Conservation (phyloP, 2,113 vertebrate species). For the Alaudala cheleensis region DNA sequence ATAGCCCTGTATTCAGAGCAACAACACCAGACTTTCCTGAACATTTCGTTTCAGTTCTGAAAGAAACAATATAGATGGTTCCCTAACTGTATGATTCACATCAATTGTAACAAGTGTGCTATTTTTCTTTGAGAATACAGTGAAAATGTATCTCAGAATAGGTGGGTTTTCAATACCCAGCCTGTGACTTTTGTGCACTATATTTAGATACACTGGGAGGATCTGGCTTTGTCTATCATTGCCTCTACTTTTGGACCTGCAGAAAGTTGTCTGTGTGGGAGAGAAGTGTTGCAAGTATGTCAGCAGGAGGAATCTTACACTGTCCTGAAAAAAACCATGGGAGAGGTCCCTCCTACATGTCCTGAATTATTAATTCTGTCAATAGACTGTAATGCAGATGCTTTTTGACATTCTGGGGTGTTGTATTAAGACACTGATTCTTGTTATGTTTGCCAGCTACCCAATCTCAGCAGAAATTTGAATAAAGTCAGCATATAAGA, state of each 20-base stretch:
- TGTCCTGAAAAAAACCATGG: not conserved
- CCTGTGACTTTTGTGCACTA: not conserved
- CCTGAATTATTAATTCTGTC: not conserved
- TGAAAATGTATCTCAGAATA: not conserved
- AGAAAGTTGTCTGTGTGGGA: not conserved
- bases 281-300: not conserved
- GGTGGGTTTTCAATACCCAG: not conserved
- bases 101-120: not conserved
- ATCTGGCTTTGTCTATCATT: not conserved
- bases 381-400: not conserved
- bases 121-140: not conserved
- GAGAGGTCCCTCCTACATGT: accelerated
- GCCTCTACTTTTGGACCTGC: not conserved
- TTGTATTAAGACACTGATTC: not conserved
- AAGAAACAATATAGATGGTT: not conserved
- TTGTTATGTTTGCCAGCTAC: not conserved
- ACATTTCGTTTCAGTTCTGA: not conserved
- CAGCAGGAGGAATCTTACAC: not conserved
- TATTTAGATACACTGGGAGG: not conserved
- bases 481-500: not conserved
- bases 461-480: not conserved
- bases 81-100: not conserved
- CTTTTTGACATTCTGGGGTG: not conserved
- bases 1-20: not conserved
- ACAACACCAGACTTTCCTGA: not conserved